Base-by-base conservation (phyloP, 2,797 vertebrate genomes). In the Podarcis siculus region DNA sequence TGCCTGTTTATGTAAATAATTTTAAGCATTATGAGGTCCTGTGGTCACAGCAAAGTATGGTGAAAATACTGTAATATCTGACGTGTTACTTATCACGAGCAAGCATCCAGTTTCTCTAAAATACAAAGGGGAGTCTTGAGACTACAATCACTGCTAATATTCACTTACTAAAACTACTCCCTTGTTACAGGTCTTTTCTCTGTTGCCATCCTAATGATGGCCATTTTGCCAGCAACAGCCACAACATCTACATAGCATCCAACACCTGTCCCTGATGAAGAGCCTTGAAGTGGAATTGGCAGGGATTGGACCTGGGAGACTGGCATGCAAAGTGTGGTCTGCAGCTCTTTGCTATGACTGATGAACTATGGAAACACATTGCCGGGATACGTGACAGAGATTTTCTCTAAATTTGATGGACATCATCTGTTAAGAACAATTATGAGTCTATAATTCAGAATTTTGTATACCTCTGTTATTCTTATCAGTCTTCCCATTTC, bases 1-100 rank as follows among this genome's bases (percentile, higher is more conserved):
- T 91, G 78, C 5, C 21, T 81, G 71, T 81, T 75, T 30, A 72
- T 77, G 3, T 73, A 93, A 84, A 82, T 69, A 83, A 85, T 87
- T 88, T 27, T 91, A 85, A 89, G 1, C 1, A 85, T 55, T 79
- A 89, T 37, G 37, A 27, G 42, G 4, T 89, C 21, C 88, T 25
- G 37, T 37, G 79, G 27, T 2, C 61, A 83, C 75, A 82, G n/a
- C 90, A 0, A 73, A 2, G 1, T 86, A 0, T 35, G 10, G 2
- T 13, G 25, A 30, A 75, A 78, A 49, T 79, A 8, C 66, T 45
- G 35, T 49, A 10, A 39, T 37, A 1, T 0, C 3, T 91, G 79
- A 86, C 88, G 23, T 9, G 2, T 6, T 78, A 58, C 7, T 2
- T 15, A 89, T 10, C 9, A 69, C 0, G 79, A 55, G 27, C 7